These are phyloP conservation scores for Chromobotia macracanthus DNA, from an alignment of 2,797 vertebrate species.

Conservation along the genomic window DNA sequence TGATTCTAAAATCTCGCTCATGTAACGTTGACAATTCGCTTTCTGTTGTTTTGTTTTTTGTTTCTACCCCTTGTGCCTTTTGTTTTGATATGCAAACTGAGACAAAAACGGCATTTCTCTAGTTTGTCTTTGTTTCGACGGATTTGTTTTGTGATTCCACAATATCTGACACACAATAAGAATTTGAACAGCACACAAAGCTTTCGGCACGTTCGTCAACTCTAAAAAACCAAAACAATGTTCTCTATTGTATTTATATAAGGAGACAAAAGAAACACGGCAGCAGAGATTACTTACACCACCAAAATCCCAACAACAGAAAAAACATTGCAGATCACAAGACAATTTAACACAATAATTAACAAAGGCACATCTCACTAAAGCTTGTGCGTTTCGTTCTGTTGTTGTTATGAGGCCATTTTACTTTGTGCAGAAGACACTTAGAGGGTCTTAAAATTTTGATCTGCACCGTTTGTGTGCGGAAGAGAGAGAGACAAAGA, in stretches of 20 bases:
- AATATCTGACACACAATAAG: slow-evolving; percentile 74
- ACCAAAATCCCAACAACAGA: slow-evolving; percentile 66
- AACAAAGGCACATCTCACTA: slow-evolving; percentile 68
- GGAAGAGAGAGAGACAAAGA: background rate
- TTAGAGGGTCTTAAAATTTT: slow-evolving; percentile 74
- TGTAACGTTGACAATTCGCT: background rate
- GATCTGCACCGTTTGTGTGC: slow-evolving; percentile 12
- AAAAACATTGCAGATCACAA: slow-evolving; percentile 71
- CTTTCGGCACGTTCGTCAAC: slow-evolving; percentile 67
- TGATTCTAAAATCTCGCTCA: background rate
- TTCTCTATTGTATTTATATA: slow-evolving; percentile 70
- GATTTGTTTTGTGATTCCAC: slow-evolving; percentile 73
- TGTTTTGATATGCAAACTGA: slow-evolving; percentile 59
- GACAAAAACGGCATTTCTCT: slow-evolving; percentile 60
- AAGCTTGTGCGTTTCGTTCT: slow-evolving; percentile 63
- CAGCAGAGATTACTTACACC: slow-evolving; percentile 73
- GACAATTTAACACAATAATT: slow-evolving; percentile 68
- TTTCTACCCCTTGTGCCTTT: slow-evolving; percentile 60
- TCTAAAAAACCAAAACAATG: slow-evolving; percentile 72
- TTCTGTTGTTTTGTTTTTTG: slow-evolving; percentile 49
- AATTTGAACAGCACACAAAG: slow-evolving; percentile 66
- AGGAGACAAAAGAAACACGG: slow-evolving; percentile 69
- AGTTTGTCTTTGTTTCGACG: slow-evolving; percentile 61
- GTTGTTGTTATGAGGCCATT: slow-evolving; percentile 72
- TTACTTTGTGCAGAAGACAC: slow-evolving; percentile 72